phyloP scores from a whole-genome alignment of 2,113 vertebrate species.

The Haemorhous mexicanus region DNA sequence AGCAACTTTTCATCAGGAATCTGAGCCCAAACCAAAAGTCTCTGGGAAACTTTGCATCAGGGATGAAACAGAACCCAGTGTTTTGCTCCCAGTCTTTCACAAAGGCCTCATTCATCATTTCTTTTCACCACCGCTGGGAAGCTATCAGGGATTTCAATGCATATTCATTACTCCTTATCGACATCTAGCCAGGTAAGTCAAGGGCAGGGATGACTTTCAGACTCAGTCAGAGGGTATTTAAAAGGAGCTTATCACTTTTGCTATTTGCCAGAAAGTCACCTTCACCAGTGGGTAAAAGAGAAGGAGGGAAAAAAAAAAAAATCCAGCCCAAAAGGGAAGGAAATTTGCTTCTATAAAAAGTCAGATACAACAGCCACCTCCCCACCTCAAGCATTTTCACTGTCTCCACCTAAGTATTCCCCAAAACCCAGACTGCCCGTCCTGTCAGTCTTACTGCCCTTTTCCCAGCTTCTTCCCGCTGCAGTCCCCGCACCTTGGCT shows the following conservation, averaged over 20 bases:
- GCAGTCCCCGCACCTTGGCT: neutral
- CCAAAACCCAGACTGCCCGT: accelerated
- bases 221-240: neutral
- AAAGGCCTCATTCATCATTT: conserved; percentile 48
- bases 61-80: conserved; percentile 15
- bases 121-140: neutral
- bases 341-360: neutral
- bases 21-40: neutral
- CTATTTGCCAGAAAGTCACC: neutral
- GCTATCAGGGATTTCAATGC: neutral
- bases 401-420: accelerated
- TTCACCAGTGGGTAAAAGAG: neutral
- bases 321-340: neutral
- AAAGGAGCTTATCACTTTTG: neutral
- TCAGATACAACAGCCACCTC: neutral
- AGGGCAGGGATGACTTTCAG: neutral
- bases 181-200: neutral
- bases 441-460: accelerated
- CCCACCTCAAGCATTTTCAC: neutral
- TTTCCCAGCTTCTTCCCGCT: neutral
- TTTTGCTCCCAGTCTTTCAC: neutral
- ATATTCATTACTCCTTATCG: conserved; percentile 4
- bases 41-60: neutral
- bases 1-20: neutral
- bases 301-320: accelerated